Base-by-base conservation (phyloP, 2,888 invertebrate genomes). In the Agriotes lineatus region DNA sequence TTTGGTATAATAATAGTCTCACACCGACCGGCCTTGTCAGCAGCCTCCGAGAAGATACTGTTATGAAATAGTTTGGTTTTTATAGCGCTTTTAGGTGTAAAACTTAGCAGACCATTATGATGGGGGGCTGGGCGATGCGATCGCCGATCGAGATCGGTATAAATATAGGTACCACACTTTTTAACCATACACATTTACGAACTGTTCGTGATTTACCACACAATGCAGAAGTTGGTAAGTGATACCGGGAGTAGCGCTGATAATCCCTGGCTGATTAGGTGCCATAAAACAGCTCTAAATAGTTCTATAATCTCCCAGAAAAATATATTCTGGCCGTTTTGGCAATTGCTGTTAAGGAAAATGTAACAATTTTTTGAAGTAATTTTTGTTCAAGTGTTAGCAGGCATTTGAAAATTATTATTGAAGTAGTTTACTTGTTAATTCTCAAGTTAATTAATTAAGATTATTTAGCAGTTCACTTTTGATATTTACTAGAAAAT, bases 181-280 rank as follows among this genome's bases (percentile, higher is more conserved):
- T 50, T 50, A 50, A 50, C 22, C 30, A 50, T 12, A 10, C 30
- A 9, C 50, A 50, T 50, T 50, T 50, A 12, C 16, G 16, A 50
- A 50, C 50, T 50, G 50, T 50, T 14, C 50, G 37, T 37, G 56
- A 56, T 56, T 30, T 35, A 19, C 37, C 9, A 35, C 56, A 56
- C 35, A 18, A 56, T 56, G 56, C 56, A 56, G 56, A 35, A 56
- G 25, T 56, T 56, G 35, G 56, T 56, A 56, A 56, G 37, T 39
- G 12, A 39, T 39, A 39, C 12, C 37, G 37, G 37, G 37, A 3
- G 37, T 39, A 39, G 5, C n/a, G 14, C 35, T 10, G n/a, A 9
- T 9, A 30, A 30, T 10, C 35, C n/a, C n/a, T n/a, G n/a, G n/a
- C 25, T 25, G 25, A 14, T 39, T 39, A n/a, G n/a, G 37, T 9